Conservation (phyloP, 2,888 invertebrate genomes). For the Formica aserva region DNA sequence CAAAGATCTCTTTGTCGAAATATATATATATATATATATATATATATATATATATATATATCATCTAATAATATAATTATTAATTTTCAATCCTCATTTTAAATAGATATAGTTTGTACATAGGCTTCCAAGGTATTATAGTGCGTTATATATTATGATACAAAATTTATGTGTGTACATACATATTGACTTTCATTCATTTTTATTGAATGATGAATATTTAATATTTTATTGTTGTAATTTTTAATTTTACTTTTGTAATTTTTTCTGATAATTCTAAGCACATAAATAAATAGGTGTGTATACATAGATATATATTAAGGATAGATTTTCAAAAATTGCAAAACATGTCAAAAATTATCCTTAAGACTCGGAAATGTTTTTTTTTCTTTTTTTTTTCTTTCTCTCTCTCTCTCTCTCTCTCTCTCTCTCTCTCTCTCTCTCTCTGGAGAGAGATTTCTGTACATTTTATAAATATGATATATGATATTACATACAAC, state of each 20-base stretch:
- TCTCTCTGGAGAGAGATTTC: not conserved
- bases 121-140: conserved; percentile 49
- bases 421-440: no score
- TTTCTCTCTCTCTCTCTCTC: no score
- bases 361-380: not conserved
- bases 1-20: conserved; percentile 11
- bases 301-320: not conserved
- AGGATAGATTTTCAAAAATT: not conserved
- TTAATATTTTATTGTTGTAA: conserved; percentile 12
- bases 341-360: not conserved
- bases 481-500: not conserved
- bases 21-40: no score
- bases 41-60: no score
- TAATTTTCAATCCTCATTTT: not conserved
- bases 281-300: not conserved
- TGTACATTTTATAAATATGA: conserved; percentile 24
- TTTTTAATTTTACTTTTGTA: not conserved
- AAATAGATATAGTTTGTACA: conserved; percentile 16
- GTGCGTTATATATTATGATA: not conserved
- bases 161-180: conserved; percentile 9
- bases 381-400: not conserved
- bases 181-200: conserved; percentile 11
- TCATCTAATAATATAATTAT: not conserved
- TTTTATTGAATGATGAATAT: conserved; percentile 10
- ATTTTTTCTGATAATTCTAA: not conserved